Conservation (phyloP, 2,888 invertebrate genomes). For the Serrognathus titanus region DNA sequence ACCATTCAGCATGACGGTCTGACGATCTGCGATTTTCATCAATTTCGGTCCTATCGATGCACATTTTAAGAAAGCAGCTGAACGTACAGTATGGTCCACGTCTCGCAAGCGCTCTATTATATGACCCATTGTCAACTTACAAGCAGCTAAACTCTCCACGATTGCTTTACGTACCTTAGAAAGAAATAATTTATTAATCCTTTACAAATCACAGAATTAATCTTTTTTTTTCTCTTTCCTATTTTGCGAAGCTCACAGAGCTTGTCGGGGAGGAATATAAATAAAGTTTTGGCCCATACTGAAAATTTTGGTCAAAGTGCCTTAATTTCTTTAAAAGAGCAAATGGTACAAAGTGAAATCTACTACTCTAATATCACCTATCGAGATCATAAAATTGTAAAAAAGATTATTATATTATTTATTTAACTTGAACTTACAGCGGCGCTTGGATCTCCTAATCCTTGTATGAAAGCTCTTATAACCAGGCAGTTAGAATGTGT, state of each 20-base stretch:
- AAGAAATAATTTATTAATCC: neutral
- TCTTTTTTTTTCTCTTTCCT: too few relatives aligned
- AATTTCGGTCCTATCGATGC: slow-evolving; percentile 43
- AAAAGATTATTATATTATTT: neutral
- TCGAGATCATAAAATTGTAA: too few relatives aligned
- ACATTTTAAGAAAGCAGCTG: slow-evolving; percentile 50
- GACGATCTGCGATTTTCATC: slow-evolving; percentile 55
- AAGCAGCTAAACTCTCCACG: slow-evolving; percentile 70
- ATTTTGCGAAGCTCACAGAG: too few relatives aligned
- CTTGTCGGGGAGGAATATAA: too few relatives aligned
- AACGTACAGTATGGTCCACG: slow-evolving; percentile 72
- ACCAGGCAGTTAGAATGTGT: slow-evolving; percentile 71
- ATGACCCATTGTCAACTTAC: slow-evolving; percentile 64
- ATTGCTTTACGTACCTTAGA: slow-evolving; percentile 55
- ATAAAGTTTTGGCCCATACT: too few relatives aligned
- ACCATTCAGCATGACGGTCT: slow-evolving; percentile 53
- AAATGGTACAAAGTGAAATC: too few relatives aligned
- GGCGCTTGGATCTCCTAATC: slow-evolving; percentile 70
- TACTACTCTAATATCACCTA: too few relatives aligned
- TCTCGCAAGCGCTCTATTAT: slow-evolving; percentile 74
- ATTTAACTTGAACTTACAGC: slow-evolving; percentile 26
- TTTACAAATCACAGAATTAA: too few relatives aligned
- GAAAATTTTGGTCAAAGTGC: too few relatives aligned
- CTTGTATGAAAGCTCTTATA: slow-evolving; percentile 67
- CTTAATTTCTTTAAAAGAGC: too few relatives aligned